Evolutionary conservation across 2,888 invertebrate genomes (phyloP).

Genomic region (Zaprionus bogoriensis): DNA sequence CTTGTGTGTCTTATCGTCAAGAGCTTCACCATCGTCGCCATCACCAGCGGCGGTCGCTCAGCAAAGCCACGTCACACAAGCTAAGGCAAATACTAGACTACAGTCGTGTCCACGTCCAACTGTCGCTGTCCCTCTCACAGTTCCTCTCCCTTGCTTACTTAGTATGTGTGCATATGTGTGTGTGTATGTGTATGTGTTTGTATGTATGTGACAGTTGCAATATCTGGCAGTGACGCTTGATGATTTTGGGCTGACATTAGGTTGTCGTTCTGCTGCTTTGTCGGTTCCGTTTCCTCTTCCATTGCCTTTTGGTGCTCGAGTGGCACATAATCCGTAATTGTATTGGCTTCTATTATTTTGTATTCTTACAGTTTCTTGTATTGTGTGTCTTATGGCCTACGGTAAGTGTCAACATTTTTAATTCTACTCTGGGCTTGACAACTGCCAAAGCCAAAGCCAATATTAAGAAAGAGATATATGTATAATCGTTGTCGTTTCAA

Average conservation of each 20-base stretch:
- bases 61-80: constrained; percentile 12
- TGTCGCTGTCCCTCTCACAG: neutral
- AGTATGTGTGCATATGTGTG: neutral
- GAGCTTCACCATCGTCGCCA: neutral
- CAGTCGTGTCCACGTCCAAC: constrained; percentile 18
- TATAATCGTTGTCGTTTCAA: too few relatives aligned
- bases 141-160: constrained; percentile 10
- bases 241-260: constrained; percentile 45
- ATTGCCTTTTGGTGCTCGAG: neutral
- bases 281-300: constrained; percentile 21
- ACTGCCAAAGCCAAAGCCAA: too few relatives aligned
- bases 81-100: constrained; percentile 35
- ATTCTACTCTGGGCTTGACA: too few relatives aligned
- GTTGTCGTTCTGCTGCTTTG: constrained; percentile 23
- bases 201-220: constrained; percentile 16
- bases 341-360: constrained; percentile 24
- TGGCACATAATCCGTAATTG: constrained; percentile 31
- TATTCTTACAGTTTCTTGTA: neutral
- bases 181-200: neutral
- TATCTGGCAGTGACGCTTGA: constrained; percentile 34
- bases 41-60: constrained; percentile 3
- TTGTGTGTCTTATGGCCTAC: too few relatives aligned
- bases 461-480: too few relatives aligned
- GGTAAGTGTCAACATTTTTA: too few relatives aligned
- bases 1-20: too few relatives aligned